phyloP scores from a whole-genome alignment of 1,140 invertebrate species.

The Drosophila saltans region DNA sequence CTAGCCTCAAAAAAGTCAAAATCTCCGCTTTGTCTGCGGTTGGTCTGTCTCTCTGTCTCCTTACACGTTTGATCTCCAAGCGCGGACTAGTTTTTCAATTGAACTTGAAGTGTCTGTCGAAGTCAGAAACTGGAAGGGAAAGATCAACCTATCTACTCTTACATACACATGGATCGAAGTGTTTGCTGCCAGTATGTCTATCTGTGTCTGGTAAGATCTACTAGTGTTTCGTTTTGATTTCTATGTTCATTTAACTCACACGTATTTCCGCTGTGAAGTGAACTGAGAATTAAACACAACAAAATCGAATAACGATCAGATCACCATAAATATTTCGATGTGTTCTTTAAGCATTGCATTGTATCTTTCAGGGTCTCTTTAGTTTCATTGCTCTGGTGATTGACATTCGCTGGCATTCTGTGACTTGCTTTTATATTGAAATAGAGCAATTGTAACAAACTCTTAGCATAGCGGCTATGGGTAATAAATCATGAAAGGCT shows the following conservation, averaged over 20 bases:
- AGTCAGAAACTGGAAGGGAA: conserved; percentile 1
- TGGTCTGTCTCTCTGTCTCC: conserved; percentile 46
- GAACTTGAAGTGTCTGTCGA: conserved; percentile 70
- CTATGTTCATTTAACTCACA: conserved; percentile 6
- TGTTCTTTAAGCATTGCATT: conserved; percentile 24
- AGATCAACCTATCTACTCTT: neutral
- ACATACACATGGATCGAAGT: neutral
- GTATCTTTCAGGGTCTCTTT: conserved; percentile 36
- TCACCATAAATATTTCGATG: neutral
- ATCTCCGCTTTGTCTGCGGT: conserved; percentile 68
- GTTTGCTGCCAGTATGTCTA: conserved; percentile 16
- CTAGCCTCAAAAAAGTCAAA: conserved; percentile 45
- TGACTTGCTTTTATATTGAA: conserved; percentile 56
- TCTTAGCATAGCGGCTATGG: conserved; percentile 34
- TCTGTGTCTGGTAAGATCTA: neutral
- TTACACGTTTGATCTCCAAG: conserved; percentile 51
- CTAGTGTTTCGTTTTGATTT: neutral
- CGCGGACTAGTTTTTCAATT: conserved; percentile 70
- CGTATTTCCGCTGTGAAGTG: conserved; percentile 8
- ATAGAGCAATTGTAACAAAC: conserved; percentile 16
- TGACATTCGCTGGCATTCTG: conserved; percentile 69
- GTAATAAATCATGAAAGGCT: conserved; percentile 65
- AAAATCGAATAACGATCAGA: conserved; percentile 2
- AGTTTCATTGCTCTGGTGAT: conserved; percentile 49
- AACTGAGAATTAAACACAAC: neutral